Conservation (phyloP, 2,113 vertebrate species). For the Zapus hudsonius region DNA sequence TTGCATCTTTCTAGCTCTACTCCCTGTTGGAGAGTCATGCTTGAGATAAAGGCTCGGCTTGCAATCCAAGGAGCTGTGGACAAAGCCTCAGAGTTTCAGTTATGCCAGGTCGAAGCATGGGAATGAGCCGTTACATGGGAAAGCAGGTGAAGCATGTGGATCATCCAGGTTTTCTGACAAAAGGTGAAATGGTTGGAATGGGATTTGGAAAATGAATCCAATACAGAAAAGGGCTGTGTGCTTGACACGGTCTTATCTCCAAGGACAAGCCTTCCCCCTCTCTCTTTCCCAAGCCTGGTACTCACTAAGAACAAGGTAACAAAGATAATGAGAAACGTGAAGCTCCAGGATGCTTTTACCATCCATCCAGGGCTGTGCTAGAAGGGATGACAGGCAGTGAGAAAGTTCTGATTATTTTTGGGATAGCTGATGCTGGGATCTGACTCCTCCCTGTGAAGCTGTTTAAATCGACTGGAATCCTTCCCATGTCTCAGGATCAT, state of each 20-base stretch:
- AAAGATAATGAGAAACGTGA: background rate
- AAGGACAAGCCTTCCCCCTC: background rate
- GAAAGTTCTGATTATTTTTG: background rate
- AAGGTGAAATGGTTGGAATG: background rate
- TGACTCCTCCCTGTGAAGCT: background rate
- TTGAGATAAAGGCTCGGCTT: background rate
- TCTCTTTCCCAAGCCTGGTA: background rate
- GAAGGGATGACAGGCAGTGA: background rate
- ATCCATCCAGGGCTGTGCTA: background rate
- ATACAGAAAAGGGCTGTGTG: background rate
- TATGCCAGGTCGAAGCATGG: rapidly evolving
- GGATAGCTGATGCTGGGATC: background rate
- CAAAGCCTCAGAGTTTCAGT: background rate
- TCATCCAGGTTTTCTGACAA: background rate
- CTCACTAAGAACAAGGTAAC: background rate
- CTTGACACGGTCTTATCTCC: background rate
- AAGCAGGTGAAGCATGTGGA: background rate
- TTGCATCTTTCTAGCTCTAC: background rate
- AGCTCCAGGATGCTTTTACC: background rate
- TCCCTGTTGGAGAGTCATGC: background rate
- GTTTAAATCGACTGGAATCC: background rate
- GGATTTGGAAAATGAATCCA: background rate
- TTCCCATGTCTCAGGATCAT: rapidly evolving
- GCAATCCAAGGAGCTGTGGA: rapidly evolving
- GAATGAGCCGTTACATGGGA: background rate